A percentile compares a stretch with the other conserved stretches of the same genome.
These are phyloP conservation scores for Gallirallus australis DNA, from an alignment of 2,797 vertebrate genomes.

Conservation along the genomic window DNA sequence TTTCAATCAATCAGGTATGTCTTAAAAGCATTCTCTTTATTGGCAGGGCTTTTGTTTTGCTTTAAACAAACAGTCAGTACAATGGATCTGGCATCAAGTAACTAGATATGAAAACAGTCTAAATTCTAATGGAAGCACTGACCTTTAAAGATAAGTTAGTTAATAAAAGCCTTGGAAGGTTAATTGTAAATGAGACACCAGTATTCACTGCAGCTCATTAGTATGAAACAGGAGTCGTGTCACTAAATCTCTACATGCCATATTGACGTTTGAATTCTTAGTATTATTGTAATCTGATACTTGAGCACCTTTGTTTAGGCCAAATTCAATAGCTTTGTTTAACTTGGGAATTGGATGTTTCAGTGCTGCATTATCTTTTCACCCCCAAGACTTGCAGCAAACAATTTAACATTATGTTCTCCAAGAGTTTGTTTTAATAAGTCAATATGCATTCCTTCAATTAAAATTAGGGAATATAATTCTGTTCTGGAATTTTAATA, in stretches of 20 bases:
- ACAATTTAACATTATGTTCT: neutral
- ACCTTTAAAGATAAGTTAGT: conserved; percentile 6
- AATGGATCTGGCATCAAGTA: neutral
- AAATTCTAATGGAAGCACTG: conserved; percentile 27
- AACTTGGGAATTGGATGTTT: conserved; percentile 32
- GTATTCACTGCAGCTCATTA: conserved; percentile 17
- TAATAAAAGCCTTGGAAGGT: conserved; percentile 45
- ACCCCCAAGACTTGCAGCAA: neutral
- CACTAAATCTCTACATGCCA: neutral
- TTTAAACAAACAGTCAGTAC: neutral
- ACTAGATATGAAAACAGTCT: neutral
- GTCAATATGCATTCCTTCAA: neutral
- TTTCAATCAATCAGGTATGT: neutral
- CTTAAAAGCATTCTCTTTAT: neutral
- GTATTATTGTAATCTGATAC: conserved; percentile 16
- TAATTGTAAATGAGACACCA: conserved; percentile 47
- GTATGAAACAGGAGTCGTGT: neutral
- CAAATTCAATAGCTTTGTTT: conserved; percentile 38
- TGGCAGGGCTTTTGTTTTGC: neutral
- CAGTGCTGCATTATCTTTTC: conserved; percentile 12
- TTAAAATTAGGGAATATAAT: neutral
- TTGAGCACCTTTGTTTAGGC: neutral
- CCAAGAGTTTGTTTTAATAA: neutral
- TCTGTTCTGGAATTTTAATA: neutral
- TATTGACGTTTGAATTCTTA: neutral